Evolutionary conservation across 2,888 invertebrate species (phyloP).

Genomic region (Abrostola tripartita): DNA sequence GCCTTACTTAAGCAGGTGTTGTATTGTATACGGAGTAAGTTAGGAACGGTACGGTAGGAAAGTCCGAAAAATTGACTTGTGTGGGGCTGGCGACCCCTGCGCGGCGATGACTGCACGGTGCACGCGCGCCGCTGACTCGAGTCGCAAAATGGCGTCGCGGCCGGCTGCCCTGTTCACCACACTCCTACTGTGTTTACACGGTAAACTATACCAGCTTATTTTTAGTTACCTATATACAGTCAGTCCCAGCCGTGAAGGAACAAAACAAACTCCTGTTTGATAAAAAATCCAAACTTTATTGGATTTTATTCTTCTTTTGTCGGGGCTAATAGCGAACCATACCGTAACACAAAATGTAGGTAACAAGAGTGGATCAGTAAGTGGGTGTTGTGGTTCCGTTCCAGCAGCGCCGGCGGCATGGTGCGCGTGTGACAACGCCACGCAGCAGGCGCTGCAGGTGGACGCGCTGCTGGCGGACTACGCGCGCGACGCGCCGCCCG

Average conservation of each 20-base stretch:
- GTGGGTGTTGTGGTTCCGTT: neutral
- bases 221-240: slow-evolving; percentile 1
- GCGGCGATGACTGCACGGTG: slow-evolving; percentile 13
- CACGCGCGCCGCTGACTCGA: slow-evolving; percentile 19
- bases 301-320: no score
- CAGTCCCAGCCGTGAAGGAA: no score
- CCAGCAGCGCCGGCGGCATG: slow-evolving; percentile 23
- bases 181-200: slow-evolving; percentile 56
- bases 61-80: no score
- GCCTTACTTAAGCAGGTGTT: no score
- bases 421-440: slow-evolving; percentile 67
- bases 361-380: neutral
- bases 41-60: no score
- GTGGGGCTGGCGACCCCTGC: slow-evolving; percentile 44
- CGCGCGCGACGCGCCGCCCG: slow-evolving; percentile 73
- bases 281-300: no score
- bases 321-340: no score
- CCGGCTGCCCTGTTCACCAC: slow-evolving; percentile 48
- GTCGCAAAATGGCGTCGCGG: slow-evolving; percentile 66
- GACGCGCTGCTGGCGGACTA: slow-evolving; percentile 81
- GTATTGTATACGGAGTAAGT: no score
- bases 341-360: neutral
- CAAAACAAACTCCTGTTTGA: no score
- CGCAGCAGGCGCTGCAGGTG: slow-evolving; percentile 68
- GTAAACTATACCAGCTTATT: slow-evolving; percentile 47